These are phyloP conservation scores for Astreopora myriophthalma DNA, from an alignment of 64 coral and sea anemone species.

Conservation along the genomic window DNA sequence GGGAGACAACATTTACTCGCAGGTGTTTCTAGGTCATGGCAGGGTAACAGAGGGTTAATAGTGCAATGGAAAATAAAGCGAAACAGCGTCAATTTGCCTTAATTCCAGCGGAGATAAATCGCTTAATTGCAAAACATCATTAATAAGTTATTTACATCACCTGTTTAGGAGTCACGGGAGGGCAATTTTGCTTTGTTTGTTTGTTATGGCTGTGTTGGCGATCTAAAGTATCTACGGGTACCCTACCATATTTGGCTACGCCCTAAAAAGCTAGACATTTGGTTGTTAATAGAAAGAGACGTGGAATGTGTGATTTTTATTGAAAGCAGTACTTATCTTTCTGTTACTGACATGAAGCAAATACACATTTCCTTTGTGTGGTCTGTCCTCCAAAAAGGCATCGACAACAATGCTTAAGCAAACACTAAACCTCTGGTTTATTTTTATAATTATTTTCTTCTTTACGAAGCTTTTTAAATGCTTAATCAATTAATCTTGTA, in stretches of 20 bases:
- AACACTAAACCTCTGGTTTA: background rate
- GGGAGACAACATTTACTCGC: background rate
- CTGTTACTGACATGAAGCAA: too few species aligned
- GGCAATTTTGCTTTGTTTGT: constrained; percentile 19
- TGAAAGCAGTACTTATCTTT: too few species aligned
- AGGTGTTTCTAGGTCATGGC: too few species aligned
- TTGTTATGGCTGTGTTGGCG: constrained; percentile 20
- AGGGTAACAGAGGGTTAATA: background rate
- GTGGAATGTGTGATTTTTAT: too few species aligned
- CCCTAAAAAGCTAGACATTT: background rate
- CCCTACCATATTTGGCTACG: constrained; percentile 2
- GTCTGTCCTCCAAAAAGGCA: background rate
- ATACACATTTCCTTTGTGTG: background rate
- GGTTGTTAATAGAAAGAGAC: background rate
- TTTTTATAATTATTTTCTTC: background rate
- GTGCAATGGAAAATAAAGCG: background rate
- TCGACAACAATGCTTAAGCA: background rate
- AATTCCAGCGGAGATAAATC: background rate
- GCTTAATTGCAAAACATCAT: background rate
- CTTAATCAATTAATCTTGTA: background rate
- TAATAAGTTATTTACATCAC: constrained; percentile 37
- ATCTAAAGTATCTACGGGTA: background rate
- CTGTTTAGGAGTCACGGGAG: background rate
- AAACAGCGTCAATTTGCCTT: background rate
- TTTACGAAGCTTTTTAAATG: background rate